Evolutionary conservation across 2,113 vertebrate species (phyloP), one percentile per base, ranked within the genome.

Genomic region (Oncorhynchus gorbuscha): DNA sequence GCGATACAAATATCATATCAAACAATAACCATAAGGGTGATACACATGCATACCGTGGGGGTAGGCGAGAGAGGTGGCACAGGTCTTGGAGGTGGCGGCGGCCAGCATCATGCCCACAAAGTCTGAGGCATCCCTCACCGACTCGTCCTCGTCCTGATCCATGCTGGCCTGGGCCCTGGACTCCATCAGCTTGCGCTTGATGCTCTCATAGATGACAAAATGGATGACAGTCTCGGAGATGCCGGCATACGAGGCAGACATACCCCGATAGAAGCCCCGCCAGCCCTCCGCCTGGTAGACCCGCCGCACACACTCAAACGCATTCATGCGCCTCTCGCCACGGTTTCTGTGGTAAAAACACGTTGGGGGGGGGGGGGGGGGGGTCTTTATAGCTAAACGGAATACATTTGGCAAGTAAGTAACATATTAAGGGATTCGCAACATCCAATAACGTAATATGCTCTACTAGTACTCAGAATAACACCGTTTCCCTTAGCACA

Each of bases 171-270:
- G 89, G 83, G 93, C 92, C 89, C 96, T 97, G 80, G 86, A 86
- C 87, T 97, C 94, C 86, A 95, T 84, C 11, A 98, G 90, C 83
- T 92, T 97, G 65, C 95, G 96, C 80, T 99, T 99, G 94, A 99
- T 98, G 91, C 94, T 97, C 92, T 99, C 98, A 84, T 99, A 99
- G 92, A 99, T 99, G 91, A 98, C 97, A 87, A 99, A 99, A 84
- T 99, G 97, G 89, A 99, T 97, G 78, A 99, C 97, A 83, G 98
- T 99, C 93, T 99, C 98, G 69, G 97, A 99, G 91, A 99, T 99
- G 92, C 98, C 97, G 16, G 97, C 98, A 0, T 99, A 99, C 0
- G 97, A 99, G 13, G 98, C 98, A 0, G 98, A 98, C 97, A 99
- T 99, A 81, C 98, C 98, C 78, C 96, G 93, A 90, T 99, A 99